These are phyloP conservation scores for Melipona beecheii DNA, from an alignment of 2,888 invertebrate genomes.

Conservation along the genomic window DNA sequence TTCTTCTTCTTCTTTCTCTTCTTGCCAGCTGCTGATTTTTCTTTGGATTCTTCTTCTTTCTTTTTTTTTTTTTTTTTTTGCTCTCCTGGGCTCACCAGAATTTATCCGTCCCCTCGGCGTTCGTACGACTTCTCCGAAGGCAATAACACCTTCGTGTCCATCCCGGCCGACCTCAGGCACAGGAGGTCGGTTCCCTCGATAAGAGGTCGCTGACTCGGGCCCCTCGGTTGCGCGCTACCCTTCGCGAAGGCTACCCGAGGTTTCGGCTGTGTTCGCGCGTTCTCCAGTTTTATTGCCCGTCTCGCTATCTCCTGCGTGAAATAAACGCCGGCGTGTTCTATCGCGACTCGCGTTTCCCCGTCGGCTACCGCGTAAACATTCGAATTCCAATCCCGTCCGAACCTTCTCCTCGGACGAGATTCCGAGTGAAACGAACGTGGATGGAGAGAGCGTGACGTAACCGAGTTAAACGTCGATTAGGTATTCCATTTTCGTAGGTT, in stretches of 20 bases:
- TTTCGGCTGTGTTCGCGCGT: constrained; percentile 32
- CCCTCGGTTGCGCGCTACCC: constrained; percentile 16
- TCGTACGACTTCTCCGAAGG: constrained; percentile 39
- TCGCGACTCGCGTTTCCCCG: not conserved
- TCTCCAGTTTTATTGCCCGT: constrained; percentile 31
- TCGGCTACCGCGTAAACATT: constrained; percentile 20
- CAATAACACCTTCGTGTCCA: constrained; percentile 49
- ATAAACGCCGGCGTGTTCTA: not conserved
- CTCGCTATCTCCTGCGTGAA: constrained; percentile 16
- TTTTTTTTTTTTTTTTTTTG: constrained; percentile 38
- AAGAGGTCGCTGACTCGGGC: constrained; percentile 68
- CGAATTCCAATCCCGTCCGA: constrained; percentile 15
- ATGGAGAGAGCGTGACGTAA: not conserved
- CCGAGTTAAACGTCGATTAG: constrained; percentile 25
- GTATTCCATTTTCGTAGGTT: constrained; percentile 25
- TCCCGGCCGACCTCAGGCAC: constrained; percentile 48
- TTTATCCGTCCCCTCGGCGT: constrained; percentile 50
- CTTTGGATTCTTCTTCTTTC: constrained; percentile 38
- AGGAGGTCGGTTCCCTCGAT: constrained; percentile 67
- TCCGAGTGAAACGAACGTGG: constrained; percentile 12
- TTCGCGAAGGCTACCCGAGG: constrained; percentile 11
- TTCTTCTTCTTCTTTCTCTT: constrained; percentile 30
- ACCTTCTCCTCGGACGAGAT: constrained; percentile 17
- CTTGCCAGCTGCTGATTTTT: constrained; percentile 44
- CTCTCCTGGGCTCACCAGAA: constrained; percentile 40